phyloP scores from a whole-genome alignment of 2,888 invertebrate genomes.

The Sinopyrophorus schimmeli region DNA sequence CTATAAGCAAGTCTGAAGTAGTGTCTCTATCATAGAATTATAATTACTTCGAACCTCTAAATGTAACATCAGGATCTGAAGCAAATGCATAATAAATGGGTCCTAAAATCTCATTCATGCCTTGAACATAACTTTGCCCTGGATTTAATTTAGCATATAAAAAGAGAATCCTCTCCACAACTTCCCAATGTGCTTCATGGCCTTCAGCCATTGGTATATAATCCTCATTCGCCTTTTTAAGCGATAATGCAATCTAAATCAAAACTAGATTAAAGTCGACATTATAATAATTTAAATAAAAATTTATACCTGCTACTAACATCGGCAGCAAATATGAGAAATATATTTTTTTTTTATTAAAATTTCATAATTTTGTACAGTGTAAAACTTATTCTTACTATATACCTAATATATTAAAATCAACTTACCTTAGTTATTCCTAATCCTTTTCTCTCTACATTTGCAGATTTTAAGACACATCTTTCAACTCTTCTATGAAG shows the following conservation, averaged over 20 bases:
- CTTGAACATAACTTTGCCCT: slow-evolving; percentile 94
- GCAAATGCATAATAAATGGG: slow-evolving; percentile 98
- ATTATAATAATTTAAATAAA: slow-evolving; percentile 6
- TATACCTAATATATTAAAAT: too few species aligned
- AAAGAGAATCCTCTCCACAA: slow-evolving; percentile 94
- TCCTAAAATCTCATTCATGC: slow-evolving; percentile 99
- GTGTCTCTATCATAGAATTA: not conserved
- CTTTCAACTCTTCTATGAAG: slow-evolving; percentile 88
- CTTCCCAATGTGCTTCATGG: slow-evolving; percentile 98
- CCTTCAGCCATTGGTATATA: slow-evolving; percentile 87
- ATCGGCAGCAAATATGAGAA: slow-evolving; percentile 30
- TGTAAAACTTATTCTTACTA: too few species aligned
- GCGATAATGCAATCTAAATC: slow-evolving; percentile 68
- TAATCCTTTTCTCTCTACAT: slow-evolving; percentile 83
- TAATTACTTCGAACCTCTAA: slow-evolving; percentile 68
- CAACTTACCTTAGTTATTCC: slow-evolving; percentile 82
- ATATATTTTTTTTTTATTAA: slow-evolving; percentile 7
- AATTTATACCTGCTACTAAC: slow-evolving; percentile 41
- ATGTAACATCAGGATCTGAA: slow-evolving; percentile 78
- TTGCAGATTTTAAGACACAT: slow-evolving; percentile 82
- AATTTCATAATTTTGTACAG: too few species aligned
- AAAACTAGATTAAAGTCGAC: slow-evolving; percentile 3
- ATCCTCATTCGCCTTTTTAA: slow-evolving; percentile 76
- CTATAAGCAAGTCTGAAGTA: slow-evolving; percentile 53
- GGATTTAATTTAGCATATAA: slow-evolving; percentile 98